These are phyloP conservation scores for Isurus oxyrinchus DNA, from an alignment of 2,113 vertebrate genomes.

Conservation along the genomic window DNA sequence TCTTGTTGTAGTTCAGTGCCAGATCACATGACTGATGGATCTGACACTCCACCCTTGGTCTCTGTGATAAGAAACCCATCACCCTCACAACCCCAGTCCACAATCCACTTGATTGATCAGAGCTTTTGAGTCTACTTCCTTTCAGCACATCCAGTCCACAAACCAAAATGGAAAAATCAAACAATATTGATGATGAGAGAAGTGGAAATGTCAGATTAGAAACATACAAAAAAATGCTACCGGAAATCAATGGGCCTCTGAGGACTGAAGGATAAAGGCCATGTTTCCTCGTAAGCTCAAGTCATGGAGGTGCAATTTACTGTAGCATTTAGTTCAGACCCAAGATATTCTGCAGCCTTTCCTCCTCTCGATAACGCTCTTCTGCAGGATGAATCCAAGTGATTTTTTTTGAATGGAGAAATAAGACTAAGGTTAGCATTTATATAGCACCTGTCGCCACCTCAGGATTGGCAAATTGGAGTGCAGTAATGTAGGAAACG, in stretches of 20 bases:
- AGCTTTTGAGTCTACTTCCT: background rate
- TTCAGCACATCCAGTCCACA: background rate
- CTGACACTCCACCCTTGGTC: background rate
- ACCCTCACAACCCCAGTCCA: background rate
- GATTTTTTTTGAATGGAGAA: no score
- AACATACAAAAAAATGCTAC: background rate
- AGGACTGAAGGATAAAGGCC: background rate
- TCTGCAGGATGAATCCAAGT: no score
- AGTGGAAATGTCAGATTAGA: background rate
- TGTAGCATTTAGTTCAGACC: no score
- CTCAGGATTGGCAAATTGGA: no score
- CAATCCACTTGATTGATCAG: background rate
- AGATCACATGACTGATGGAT: background rate
- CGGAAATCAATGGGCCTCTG: background rate
- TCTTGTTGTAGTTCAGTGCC: background rate
- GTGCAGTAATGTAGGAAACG: no score
- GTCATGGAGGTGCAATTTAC: no score
- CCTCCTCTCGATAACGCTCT: no score
- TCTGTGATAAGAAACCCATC: background rate
- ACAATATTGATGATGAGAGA: background rate
- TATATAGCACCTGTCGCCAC: no score
- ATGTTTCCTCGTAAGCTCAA: no score
- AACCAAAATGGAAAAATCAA: background rate
- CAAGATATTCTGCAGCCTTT: no score
- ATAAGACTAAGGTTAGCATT: no score